These are phyloP conservation scores for Cephus pygmeus DNA, from an alignment of 2,888 invertebrate genomes.

Conservation along the genomic window DNA sequence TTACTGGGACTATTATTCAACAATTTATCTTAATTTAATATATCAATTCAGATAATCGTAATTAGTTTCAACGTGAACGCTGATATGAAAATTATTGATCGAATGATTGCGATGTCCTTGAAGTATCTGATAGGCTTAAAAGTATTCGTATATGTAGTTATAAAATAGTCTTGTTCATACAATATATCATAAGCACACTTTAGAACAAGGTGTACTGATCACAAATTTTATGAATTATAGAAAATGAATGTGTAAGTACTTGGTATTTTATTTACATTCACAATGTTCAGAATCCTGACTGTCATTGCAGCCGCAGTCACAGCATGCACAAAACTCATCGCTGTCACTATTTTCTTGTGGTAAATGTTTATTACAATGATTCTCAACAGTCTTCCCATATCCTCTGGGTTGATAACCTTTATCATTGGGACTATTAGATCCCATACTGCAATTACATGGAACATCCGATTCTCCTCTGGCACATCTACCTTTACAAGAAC, in stretches of 20 bases:
- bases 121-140: too few relatives aligned
- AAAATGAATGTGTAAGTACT: not conserved
- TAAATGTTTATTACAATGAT: conserved; percentile 6
- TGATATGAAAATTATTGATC: too few relatives aligned
- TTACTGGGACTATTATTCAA: too few relatives aligned
- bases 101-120: too few relatives aligned
- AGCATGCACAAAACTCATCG: conserved; percentile 49
- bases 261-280: not conserved
- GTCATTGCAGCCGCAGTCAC: conserved; percentile 36
- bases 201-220: not conserved
- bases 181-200: not conserved
- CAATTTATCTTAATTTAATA: too few relatives aligned
- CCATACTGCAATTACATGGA: conserved; percentile 37
- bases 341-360: conserved; percentile 29
- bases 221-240: not conserved
- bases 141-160: too few relatives aligned
- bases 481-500: conserved; percentile 40
- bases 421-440: conserved; percentile 16
- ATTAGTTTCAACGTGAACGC: too few relatives aligned
- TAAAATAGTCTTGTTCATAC: not conserved
- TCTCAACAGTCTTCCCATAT: conserved; percentile 12
- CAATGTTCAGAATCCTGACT: conserved; percentile 8
- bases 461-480: conserved; percentile 26
- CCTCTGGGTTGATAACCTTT: conserved; percentile 26
- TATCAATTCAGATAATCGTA: too few relatives aligned